These are phyloP conservation scores for Graphium colonna DNA, from an alignment of 2,888 invertebrate species.

Conservation along the genomic window DNA sequence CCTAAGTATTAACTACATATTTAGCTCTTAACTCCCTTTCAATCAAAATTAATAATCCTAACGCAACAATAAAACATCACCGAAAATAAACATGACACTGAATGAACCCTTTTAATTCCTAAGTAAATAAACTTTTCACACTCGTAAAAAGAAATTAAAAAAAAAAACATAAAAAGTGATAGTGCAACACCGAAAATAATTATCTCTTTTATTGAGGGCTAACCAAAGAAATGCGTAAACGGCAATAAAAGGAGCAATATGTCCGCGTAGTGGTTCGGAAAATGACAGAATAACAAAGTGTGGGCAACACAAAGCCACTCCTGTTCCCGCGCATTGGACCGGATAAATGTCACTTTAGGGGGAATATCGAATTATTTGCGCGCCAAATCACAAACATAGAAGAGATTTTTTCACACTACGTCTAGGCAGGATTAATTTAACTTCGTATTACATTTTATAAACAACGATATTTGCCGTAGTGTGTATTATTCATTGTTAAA, in stretches of 20 bases:
- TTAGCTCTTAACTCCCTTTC: too few relatives aligned
- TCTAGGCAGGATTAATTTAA: too few relatives aligned
- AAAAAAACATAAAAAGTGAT: constrained; percentile 17
- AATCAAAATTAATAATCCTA: neutral
- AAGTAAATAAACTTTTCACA: constrained; percentile 6
- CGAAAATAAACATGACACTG: neutral
- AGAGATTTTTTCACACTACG: too few relatives aligned
- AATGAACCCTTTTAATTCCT: neutral
- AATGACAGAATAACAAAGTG: constrained; percentile 59
- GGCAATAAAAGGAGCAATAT: constrained; percentile 53
- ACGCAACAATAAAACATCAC: neutral
- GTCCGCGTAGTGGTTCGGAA: constrained; percentile 58
- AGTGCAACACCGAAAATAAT: constrained; percentile 16
- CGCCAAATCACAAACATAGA: neutral
- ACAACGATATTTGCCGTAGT: too few relatives aligned
- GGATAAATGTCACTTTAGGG: constrained; percentile 32
- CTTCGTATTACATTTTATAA: too few relatives aligned
- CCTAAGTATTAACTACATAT: too few relatives aligned
- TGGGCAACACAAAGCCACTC: constrained; percentile 42
- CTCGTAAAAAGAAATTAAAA: constrained; percentile 5
- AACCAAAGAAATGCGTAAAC: constrained; percentile 36
- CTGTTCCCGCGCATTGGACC: constrained; percentile 47
- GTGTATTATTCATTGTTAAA: too few relatives aligned
- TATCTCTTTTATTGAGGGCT: constrained; percentile 27
- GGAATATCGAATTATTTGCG: constrained; percentile 26